phyloP scores from a whole-genome alignment of 2,797 vertebrate species.

The Sternarchorhynchus goeldii region DNA sequence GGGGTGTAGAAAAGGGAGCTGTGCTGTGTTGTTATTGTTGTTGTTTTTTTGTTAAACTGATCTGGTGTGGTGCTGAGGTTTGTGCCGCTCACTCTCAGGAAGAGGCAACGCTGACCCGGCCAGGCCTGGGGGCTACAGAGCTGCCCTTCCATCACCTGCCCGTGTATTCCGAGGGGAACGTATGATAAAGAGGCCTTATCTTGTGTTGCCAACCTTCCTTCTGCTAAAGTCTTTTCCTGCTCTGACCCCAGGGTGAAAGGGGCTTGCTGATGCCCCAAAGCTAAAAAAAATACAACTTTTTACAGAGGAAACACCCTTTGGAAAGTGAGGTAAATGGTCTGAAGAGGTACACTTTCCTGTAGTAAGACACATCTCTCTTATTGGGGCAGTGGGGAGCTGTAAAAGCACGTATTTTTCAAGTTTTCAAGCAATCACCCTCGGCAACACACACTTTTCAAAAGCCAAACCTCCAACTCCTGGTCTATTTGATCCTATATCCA shows the following conservation, averaged over 20 bases:
- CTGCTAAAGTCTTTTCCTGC: conserved; percentile 28
- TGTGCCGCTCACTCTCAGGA: conserved; percentile 26
- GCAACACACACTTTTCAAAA: conserved; percentile 31
- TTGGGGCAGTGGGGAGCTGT: conserved; percentile 39
- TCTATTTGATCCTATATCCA: conserved; percentile 47
- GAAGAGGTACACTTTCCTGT: conserved; percentile 27
- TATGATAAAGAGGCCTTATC: conserved; percentile 51
- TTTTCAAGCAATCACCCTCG: conserved; percentile 31
- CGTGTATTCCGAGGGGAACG: conserved; percentile 43
- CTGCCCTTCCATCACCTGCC: conserved; percentile 57
- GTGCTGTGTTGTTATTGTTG: not conserved
- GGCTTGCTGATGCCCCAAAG: not conserved
- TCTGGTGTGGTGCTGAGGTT: conserved; percentile 41
- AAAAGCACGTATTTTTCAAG: conserved; percentile 38
- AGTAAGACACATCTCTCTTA: conserved; percentile 22
- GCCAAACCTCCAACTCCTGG: conserved; percentile 41
- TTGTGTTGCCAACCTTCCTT: conserved; percentile 43
- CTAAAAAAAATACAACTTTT: not conserved
- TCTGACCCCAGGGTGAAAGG: conserved; percentile 1
- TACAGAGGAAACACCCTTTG: not conserved
- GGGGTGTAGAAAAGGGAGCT: not conserved
- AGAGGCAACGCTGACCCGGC: conserved; percentile 22
- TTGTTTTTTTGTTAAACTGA: conserved; percentile 38
- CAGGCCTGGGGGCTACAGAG: conserved; percentile 12
- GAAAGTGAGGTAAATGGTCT: conserved; percentile 29